A percentile compares a stretch with the other conserved stretches of the same genome.
Conservation (phyloP, 2,113 vertebrate genomes). For the Chauna torquata region DNA sequence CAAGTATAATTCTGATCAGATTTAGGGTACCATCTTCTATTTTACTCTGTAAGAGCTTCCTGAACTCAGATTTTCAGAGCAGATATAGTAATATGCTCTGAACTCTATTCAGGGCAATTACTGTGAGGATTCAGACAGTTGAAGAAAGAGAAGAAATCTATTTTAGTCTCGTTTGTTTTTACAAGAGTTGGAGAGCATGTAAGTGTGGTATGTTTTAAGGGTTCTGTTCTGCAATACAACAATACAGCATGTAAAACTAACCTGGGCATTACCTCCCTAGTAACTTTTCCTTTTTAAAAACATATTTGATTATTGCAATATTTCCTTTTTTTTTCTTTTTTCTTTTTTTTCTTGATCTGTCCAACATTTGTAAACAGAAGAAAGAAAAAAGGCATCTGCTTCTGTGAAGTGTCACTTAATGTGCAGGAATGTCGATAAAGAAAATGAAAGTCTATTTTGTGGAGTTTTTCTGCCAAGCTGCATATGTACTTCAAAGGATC, state of each 20-base stretch:
- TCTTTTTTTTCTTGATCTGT: background rate
- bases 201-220: background rate
- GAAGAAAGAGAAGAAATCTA: background rate
- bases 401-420: background rate
- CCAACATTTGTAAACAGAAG: background rate
- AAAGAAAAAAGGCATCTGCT: background rate
- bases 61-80: background rate
- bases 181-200: background rate
- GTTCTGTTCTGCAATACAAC: background rate
- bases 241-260: background rate
- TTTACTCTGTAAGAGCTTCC: background rate
- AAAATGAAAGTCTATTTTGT: background rate
- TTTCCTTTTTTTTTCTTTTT: background rate
- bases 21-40: background rate
- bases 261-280: background rate
- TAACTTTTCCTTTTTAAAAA: background rate
- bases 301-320: background rate
- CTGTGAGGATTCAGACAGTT: background rate
- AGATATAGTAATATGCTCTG: background rate
- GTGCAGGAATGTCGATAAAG: background rate
- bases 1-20: background rate
- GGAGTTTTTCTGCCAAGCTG: background rate
- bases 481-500: background rate
- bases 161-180: background rate
- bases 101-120: background rate